Evolutionary conservation across 1,140 invertebrate genomes (phyloP).

Genomic region (Oryzaephilus surinamensis): DNA sequence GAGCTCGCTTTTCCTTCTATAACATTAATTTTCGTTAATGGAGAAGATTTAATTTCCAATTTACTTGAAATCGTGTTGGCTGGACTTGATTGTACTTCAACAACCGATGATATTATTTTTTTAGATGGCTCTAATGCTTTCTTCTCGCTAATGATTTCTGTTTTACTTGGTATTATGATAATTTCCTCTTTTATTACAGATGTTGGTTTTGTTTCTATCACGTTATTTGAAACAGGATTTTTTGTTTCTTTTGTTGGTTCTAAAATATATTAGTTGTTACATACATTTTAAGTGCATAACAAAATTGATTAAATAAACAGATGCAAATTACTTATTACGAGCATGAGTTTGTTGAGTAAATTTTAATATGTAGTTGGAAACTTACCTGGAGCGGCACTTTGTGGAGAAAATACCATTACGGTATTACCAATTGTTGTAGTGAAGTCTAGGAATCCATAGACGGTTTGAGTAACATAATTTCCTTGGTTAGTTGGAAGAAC

Average conservation of each 20-base stretch:
- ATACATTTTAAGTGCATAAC: neutral
- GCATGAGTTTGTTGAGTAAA: neutral
- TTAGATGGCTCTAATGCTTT: constrained; percentile 36
- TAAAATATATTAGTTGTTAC: constrained; percentile 6
- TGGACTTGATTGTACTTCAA: constrained; percentile 24
- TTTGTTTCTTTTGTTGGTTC: constrained; percentile 15
- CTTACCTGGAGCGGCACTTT: constrained; percentile 43
- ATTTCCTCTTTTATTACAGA: constrained; percentile 32
- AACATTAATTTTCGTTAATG: constrained; percentile 39
- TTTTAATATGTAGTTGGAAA: neutral
- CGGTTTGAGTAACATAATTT: constrained; percentile 57
- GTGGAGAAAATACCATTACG: constrained; percentile 80
- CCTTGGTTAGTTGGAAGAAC: constrained; percentile 13
- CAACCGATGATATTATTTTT: constrained; percentile 17
- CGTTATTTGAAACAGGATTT: constrained; percentile 33
- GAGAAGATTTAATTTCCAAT: constrained; percentile 37
- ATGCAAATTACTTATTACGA: too few relatives aligned
- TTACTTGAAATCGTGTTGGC: constrained; percentile 34
- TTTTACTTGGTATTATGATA: constrained; percentile 47
- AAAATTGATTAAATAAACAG: too few relatives aligned
- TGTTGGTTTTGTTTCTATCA: constrained; percentile 44
- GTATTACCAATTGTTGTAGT: constrained; percentile 82
- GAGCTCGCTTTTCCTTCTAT: constrained; percentile 35
- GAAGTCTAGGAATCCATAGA: constrained; percentile 84
- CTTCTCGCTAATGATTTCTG: constrained; percentile 33